Base-by-base conservation (phyloP, 1,140 invertebrate species). In the Mercenaria mercenaria region DNA sequence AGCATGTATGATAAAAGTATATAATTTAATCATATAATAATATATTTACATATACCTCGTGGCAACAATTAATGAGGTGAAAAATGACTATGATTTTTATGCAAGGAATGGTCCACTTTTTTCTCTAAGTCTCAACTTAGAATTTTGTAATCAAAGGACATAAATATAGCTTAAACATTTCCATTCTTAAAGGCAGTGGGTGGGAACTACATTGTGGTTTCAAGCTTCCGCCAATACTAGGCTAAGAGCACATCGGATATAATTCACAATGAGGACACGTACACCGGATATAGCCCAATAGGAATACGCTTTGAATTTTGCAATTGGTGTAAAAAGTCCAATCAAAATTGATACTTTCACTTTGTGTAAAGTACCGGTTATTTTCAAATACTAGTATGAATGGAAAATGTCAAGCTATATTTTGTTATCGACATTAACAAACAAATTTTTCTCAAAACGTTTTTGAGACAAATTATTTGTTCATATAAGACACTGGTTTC, bases 61-160 rank as follows among this genome's bases (percentile, higher is more conserved):
- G 29, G 6, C 32, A 79, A 56, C 76, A 79, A 79, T 56, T 23
- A 50, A 52, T 77, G 74, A 77, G 2, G 18, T 23, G 34, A 72
- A 0, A 37, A 39, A 72, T 23, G 67, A 20, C 18, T 18, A 79
- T 29, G 29, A 77, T 32, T 37, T 72, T 18, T 34, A 79, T 79
- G 76, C 32, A 79, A 79, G 76, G 76, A 79, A 79, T 79, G 76
- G 76, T 79, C 76, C 76, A 72, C n/a, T 39, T 32, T 37, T 23
- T 41, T 37, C 18, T 41, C 67, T 39, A 72, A 72, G 67, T 72
- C 18, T 20, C 13, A 72, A 72, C 67, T 72, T 72, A 72, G 67
- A 72, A 39, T 29, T 37, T 29, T 29, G 59, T 64, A n/a, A 64
- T 29, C 26, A 29, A 64, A 39, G 39, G 18, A 29, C 67, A 72